Conservation (phyloP, 2,888 invertebrate genomes). For the Hirudinaria manillensis region DNA sequence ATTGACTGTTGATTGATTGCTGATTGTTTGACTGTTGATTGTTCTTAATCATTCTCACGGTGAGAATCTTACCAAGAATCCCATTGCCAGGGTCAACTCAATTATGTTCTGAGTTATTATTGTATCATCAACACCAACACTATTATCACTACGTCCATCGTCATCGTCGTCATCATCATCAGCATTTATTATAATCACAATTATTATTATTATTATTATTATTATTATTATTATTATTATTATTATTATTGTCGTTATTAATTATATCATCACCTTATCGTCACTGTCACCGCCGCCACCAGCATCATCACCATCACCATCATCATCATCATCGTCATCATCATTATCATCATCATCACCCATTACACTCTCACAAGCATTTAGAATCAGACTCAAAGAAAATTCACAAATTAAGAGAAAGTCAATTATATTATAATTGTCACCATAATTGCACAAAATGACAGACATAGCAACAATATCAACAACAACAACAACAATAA, state of each 20-base stretch:
- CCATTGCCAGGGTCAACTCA: no score
- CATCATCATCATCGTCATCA: conserved; percentile 8
- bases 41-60: no score
- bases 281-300: not conserved
- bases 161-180: not conserved
- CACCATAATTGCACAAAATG: no score
- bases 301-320: not conserved
- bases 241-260: not conserved
- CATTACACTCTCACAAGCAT: not conserved
- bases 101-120: no score
- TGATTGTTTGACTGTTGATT: no score
- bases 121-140: not conserved
- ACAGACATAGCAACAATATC: no score
- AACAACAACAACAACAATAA: no score
- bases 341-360: not conserved
- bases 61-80: no score
- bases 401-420: no score
- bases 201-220: not conserved
- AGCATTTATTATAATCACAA: not conserved
- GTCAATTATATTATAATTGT: no score
- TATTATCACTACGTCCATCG: not conserved
- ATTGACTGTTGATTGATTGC: no score
- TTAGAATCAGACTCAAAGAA: no score
- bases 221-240: not conserved
- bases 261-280: not conserved